phyloP scores from a whole-genome alignment of 1,140 invertebrate species.

The Planococcus citri region DNA sequence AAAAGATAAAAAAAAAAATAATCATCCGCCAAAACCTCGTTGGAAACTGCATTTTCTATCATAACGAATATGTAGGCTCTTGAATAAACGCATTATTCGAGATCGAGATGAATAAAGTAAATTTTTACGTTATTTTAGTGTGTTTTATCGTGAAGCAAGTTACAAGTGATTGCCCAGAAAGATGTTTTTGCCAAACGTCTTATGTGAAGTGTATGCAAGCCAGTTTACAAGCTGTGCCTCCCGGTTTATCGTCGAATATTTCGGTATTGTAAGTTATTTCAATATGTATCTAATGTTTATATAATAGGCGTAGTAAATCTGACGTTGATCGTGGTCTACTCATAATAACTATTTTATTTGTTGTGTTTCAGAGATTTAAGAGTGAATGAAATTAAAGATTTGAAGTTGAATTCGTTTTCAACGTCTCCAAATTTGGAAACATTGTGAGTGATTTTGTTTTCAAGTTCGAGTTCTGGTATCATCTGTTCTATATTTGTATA shows the following conservation, averaged over 20 bases:
- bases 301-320: too few species aligned
- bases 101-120: too few species aligned
- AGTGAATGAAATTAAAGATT: background rate
- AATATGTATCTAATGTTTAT: background rate
- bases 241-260: background rate
- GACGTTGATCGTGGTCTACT: too few species aligned
- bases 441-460: too few species aligned
- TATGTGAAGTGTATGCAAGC: background rate
- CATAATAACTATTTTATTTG: too few species aligned
- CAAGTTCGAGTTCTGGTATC: background rate
- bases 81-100: background rate
- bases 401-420: background rate
- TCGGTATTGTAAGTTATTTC: background rate
- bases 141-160: background rate
- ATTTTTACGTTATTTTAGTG: background rate
- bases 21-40: too few species aligned
- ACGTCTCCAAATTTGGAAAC: background rate
- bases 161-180: background rate
- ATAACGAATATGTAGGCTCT: background rate
- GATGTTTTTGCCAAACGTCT: background rate
- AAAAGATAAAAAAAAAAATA: too few species aligned
- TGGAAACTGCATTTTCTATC: too few species aligned
- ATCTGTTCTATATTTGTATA: background rate
- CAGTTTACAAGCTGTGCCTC: background rate
- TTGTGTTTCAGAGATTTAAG: slow-evolving; percentile 9